These are phyloP conservation scores for Hydractinia symbiolongicarpus DNA, from an alignment of 30 jellyfish, hydroid and myxozoan species.

Conservation along the genomic window DNA sequence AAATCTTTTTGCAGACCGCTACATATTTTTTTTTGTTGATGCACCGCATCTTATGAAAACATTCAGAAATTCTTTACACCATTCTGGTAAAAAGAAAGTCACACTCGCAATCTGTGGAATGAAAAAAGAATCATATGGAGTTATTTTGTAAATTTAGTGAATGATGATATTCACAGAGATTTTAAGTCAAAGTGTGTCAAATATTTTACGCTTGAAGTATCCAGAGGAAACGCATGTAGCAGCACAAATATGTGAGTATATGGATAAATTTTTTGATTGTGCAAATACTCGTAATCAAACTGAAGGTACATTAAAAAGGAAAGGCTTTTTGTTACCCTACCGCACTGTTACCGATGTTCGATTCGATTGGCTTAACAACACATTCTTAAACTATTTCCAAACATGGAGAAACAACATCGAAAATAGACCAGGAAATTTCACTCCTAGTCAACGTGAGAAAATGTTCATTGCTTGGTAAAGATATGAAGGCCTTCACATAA, in stretches of 20 bases:
- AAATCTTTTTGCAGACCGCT: constrained; percentile 19
- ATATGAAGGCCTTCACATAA: constrained; percentile 32
- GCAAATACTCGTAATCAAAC: constrained; percentile 29
- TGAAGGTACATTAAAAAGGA: constrained; percentile 29
- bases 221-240: constrained; percentile 39
- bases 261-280: constrained; percentile 30
- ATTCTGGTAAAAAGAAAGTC: constrained; percentile 29
- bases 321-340: constrained; percentile 34
- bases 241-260: constrained; percentile 36
- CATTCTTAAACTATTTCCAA: constrained; percentile 2
- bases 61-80: constrained; percentile 44
- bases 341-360: constrained; percentile 37
- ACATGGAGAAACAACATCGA: constrained; percentile 29
- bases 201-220: constrained; percentile 21
- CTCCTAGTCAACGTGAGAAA: constrained; percentile 19
- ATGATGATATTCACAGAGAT: constrained; percentile 26
- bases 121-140: constrained; percentile 32
- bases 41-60: neutral
- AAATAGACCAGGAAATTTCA: constrained; percentile 27
- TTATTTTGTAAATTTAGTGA: constrained; percentile 19
- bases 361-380: constrained; percentile 37
- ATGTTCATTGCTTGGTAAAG: constrained; percentile 33
- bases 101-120: neutral
- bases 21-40: constrained; percentile 13
- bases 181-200: constrained; percentile 22